phyloP scores from a whole-genome alignment of 2,113 vertebrate species.

The Vulpes lagopus region DNA sequence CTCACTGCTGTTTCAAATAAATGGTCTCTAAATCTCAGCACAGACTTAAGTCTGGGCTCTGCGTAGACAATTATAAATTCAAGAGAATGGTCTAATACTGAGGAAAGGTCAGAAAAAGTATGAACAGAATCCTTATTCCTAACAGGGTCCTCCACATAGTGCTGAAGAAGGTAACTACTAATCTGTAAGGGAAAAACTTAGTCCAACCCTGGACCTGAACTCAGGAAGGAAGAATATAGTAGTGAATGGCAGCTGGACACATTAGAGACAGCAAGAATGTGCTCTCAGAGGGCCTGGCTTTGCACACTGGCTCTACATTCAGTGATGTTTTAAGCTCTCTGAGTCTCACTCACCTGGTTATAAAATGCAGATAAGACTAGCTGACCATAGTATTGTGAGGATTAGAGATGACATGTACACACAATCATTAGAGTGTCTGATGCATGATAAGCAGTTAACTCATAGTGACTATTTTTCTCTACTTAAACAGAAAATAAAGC shows the following conservation, averaged over 20 bases:
- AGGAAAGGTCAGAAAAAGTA: background rate
- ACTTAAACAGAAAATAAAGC: conserved; percentile 57
- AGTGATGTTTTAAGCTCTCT: conserved; percentile 11
- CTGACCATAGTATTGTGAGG: background rate
- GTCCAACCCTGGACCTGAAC: background rate
- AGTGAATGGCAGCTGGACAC: background rate
- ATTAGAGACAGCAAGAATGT: background rate
- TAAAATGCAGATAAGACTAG: conserved; percentile 50
- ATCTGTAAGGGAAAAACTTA: background rate
- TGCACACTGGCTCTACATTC: background rate
- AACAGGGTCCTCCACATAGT: background rate
- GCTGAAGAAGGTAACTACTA: background rate
- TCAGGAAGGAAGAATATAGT: background rate
- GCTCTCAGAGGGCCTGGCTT: background rate
- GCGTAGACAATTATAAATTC: conserved; percentile 9
- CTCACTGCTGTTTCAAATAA: background rate
- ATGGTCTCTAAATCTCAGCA: background rate
- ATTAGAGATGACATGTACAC: background rate
- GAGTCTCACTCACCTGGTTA: conserved; percentile 22
- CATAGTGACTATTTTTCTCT: conserved; percentile 6
- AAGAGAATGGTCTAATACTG: conserved; percentile 27
- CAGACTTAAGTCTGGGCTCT: background rate
- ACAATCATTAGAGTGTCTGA: conserved; percentile 1
- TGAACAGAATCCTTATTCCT: conserved; percentile 27
- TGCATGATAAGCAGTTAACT: conserved; percentile 30